phyloP scores from a whole-genome alignment of 2,797 vertebrate genomes.

The Cyclura pinguis region DNA sequence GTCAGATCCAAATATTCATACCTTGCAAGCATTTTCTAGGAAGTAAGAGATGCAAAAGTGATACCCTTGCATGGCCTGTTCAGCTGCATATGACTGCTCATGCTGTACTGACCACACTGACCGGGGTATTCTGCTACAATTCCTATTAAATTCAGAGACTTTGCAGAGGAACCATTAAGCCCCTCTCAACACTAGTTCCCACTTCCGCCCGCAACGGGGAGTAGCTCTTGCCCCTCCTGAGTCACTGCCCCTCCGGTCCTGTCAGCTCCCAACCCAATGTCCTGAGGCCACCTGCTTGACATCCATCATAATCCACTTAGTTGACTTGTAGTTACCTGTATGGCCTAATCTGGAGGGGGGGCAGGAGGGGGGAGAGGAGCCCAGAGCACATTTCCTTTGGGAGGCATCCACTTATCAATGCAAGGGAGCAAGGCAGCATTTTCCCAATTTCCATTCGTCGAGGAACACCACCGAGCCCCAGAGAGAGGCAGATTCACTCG shows the following conservation, averaged over 20 bases:
- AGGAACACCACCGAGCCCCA: background rate
- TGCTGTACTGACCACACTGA: too few relatives aligned
- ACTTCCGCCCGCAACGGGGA: background rate
- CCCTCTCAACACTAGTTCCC: too few relatives aligned
- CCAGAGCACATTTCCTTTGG: background rate
- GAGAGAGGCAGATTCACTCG: background rate
- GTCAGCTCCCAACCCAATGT: background rate
- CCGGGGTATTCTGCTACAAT: background rate
- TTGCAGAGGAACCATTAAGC: too few relatives aligned
- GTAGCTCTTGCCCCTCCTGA: background rate
- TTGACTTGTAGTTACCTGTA: conserved; percentile 22
- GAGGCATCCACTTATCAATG: background rate
- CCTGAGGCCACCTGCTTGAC: background rate
- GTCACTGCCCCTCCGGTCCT: too few relatives aligned
- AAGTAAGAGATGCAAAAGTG: background rate
- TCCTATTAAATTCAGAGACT: background rate
- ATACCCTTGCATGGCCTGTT: background rate
- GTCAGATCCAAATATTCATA: too few relatives aligned
- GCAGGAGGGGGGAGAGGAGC: background rate
- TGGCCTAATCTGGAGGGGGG: background rate
- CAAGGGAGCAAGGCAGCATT: background rate
- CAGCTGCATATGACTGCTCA: too few relatives aligned
- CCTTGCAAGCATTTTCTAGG: background rate
- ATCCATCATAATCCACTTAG: conserved; percentile 21
- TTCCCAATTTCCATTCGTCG: background rate